These are phyloP conservation scores for Hippoglossus stenolepis DNA, from an alignment of 2,113 vertebrate species.

Conservation along the genomic window DNA sequence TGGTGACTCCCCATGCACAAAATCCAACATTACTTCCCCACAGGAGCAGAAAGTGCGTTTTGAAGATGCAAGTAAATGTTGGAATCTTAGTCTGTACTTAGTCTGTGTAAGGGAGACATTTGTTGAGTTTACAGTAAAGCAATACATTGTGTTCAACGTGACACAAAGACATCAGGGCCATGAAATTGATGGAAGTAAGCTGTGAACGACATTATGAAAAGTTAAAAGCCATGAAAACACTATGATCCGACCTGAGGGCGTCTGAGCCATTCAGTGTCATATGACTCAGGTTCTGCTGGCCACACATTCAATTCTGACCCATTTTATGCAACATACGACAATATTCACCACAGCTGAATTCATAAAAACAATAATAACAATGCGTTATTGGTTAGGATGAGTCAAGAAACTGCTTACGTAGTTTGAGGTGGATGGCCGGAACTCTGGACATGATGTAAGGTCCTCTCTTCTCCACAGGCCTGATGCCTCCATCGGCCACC, in stretches of 20 bases:
- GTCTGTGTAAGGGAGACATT: neutral
- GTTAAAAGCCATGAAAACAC: too few species aligned
- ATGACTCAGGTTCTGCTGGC: neutral
- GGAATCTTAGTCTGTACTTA: neutral
- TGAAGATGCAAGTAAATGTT: neutral
- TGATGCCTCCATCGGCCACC: slow-evolving; percentile 62
- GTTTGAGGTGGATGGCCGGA: slow-evolving; percentile 88
- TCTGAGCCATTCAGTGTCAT: neutral
- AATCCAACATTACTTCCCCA: neutral
- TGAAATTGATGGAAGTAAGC: neutral
- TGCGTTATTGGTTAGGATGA: neutral
- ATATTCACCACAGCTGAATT: neutral
- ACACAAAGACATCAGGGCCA: neutral
- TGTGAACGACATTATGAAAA: neutral
- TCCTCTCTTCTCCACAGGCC: slow-evolving; percentile 88
- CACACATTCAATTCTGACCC: neutral
- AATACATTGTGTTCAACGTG: neutral
- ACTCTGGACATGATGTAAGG: slow-evolving; percentile 90
- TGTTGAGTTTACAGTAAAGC: neutral
- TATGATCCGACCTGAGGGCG: neutral
- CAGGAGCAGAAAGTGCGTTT: neutral
- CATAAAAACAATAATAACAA: neutral
- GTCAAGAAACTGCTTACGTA: slow-evolving; percentile 85
- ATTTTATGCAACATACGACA: neutral
- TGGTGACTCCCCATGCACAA: neutral